phyloP scores from a whole-genome alignment of 2,888 invertebrate genomes.

The Merodon equestris region DNA sequence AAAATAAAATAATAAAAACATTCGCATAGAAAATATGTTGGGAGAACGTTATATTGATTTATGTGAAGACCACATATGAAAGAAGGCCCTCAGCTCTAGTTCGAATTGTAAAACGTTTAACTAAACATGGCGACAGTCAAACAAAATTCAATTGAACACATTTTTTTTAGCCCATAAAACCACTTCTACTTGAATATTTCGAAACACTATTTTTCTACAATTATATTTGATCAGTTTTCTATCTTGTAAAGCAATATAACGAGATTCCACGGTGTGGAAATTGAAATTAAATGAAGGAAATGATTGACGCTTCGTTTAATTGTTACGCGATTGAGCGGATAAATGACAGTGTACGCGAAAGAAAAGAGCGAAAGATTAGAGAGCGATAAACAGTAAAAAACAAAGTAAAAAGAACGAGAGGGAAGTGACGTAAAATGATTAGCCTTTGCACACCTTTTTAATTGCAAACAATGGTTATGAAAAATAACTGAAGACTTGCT shows the following conservation, averaged over 20 bases:
- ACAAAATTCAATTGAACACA: constrained; percentile 1
- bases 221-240: no score
- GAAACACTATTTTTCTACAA: no score
- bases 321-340: constrained; percentile 13
- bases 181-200: no score
- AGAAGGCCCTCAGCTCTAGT: not conserved
- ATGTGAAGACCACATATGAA: not conserved
- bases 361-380: not conserved
- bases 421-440: not conserved
- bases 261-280: not conserved
- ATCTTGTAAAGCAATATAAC: not conserved
- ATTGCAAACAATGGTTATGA: not conserved
- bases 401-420: constrained; percentile 19
- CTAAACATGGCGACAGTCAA: constrained; percentile 34
- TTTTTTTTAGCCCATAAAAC: no score
- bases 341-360: not conserved
- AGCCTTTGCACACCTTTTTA: constrained; percentile 9
- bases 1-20: no score
- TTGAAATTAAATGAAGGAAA: constrained; percentile 6
- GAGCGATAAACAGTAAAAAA: constrained; percentile 1
- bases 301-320: not conserved
- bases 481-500: not conserved
- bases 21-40: no score
- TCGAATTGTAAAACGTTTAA: not conserved
- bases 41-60: no score